A percentile compares a stretch with the other conserved stretches of the same genome.
phyloP scores from a whole-genome alignment of 2,888 invertebrate genomes.

The Nomada hirtipes region DNA sequence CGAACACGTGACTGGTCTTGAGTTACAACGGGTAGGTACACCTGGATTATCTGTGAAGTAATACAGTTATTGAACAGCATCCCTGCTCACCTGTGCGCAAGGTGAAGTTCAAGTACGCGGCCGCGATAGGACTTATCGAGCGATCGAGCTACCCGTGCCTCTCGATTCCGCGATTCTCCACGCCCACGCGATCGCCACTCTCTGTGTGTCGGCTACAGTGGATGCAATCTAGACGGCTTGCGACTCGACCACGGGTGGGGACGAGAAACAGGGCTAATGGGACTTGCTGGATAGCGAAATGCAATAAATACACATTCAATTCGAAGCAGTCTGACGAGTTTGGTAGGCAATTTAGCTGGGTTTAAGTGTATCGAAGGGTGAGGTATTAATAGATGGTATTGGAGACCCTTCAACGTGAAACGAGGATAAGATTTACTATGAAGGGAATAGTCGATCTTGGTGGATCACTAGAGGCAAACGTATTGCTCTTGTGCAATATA shows the following conservation, averaged over 20 bases:
- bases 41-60: slow-evolving; percentile 26
- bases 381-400: background rate
- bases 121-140: slow-evolving; percentile 60
- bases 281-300: background rate
- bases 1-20: background rate
- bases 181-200: slow-evolving; percentile 47
- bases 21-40: background rate
- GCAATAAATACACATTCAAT: slow-evolving; percentile 4
- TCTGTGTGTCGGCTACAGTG: background rate
- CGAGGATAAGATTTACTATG: slow-evolving; percentile 6
- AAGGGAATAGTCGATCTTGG: background rate
- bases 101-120: slow-evolving; percentile 35
- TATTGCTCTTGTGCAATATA: no score
- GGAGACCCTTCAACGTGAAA: background rate
- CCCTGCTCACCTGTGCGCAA: slow-evolving; percentile 31
- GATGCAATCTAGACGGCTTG: background rate
- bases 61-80: slow-evolving; percentile 54
- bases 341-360: background rate
- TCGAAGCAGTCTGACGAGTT: slow-evolving; percentile 8
- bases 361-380: no score
- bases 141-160: slow-evolving; percentile 43
- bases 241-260: background rate
- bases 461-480: no score
- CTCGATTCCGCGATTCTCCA: slow-evolving; percentile 46
- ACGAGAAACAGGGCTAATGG: slow-evolving; percentile 29